Evolutionary conservation across 2,888 invertebrate genomes (phyloP).

Genomic region (Pristionchus exspectatus): DNA sequence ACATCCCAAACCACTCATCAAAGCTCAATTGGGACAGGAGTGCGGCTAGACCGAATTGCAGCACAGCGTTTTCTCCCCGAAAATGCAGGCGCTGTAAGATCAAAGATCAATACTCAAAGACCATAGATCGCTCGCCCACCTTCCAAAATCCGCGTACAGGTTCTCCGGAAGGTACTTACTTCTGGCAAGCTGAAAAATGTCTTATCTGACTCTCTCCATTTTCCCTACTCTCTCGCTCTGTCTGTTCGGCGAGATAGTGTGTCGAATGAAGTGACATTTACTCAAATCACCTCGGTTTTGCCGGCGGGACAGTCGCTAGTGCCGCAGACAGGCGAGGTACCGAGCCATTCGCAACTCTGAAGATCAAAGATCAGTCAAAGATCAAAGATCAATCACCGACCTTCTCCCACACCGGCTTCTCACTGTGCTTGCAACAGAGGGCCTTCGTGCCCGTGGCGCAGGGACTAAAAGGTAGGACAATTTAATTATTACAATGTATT

Average conservation of each 20-base stretch:
- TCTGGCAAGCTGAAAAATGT: not conserved
- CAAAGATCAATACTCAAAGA: not conserved
- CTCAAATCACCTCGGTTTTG: not conserved
- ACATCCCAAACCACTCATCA: not conserved
- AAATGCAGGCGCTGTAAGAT: not conserved
- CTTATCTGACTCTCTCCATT: no score
- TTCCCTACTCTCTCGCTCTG: no score
- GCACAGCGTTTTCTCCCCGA: constrained; percentile 18
- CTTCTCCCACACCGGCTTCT: not conserved
- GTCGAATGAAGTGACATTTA: no score
- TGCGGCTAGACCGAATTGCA: not conserved
- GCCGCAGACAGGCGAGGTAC: not conserved
- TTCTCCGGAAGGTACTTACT: not conserved
- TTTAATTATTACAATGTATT: no score
- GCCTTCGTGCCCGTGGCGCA: not conserved
- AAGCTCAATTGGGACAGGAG: not conserved
- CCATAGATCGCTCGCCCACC: not conserved
- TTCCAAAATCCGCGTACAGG: not conserved
- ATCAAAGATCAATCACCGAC: not conserved
- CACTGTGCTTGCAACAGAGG: constrained; percentile 4
- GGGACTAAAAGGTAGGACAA: not conserved
- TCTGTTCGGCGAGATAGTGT: no score
- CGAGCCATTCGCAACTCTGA: not conserved
- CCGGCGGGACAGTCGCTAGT: not conserved
- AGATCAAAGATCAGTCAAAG: not conserved